Conservation (phyloP, 2,113 vertebrate species). For the Pteronura brasiliensis region DNA sequence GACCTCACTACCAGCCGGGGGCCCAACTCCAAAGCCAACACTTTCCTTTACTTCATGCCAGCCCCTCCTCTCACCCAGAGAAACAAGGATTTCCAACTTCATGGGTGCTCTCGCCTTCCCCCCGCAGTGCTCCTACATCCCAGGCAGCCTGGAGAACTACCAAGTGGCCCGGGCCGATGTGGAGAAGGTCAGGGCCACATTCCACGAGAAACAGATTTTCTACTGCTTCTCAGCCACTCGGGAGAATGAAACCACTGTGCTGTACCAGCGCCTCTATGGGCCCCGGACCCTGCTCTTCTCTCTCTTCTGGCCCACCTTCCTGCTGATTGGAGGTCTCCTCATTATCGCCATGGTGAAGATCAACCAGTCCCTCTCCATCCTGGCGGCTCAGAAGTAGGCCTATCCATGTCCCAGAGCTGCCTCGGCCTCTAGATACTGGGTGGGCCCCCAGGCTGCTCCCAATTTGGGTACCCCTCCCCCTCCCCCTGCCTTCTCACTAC, state of each 20-base stretch:
- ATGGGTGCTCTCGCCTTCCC: slow-evolving; percentile 42
- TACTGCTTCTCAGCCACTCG: slow-evolving; percentile 79
- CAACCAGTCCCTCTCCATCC: slow-evolving; percentile 84
- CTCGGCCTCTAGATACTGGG: not conserved
- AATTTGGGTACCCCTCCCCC: fast-evolving
- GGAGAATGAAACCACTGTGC: slow-evolving; percentile 70
- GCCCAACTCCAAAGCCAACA: not conserved
- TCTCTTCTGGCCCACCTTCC: slow-evolving; percentile 84
- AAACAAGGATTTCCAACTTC: not conserved
- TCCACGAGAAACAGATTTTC: slow-evolving; percentile 76
- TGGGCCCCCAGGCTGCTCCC: fast-evolving
- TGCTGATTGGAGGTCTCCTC: slow-evolving; percentile 83
- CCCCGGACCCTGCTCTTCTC: slow-evolving; percentile 72
- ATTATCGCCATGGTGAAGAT: slow-evolving; percentile 85
- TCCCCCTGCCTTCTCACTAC: too few relatives aligned
- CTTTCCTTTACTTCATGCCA: not conserved
- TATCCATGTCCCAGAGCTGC: fast-evolving
- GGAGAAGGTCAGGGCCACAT: slow-evolving; percentile 77
- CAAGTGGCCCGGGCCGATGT: slow-evolving; percentile 70
- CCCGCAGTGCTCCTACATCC: slow-evolving; percentile 84
- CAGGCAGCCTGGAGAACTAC: slow-evolving; percentile 76
- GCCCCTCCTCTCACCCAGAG: not conserved
- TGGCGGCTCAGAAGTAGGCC: slow-evolving; percentile 79
- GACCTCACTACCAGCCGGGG: not conserved
- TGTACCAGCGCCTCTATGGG: slow-evolving; percentile 80